phyloP scores from a whole-genome alignment of 2,797 vertebrate species.

The Hypotaenidia okinawae region DNA sequence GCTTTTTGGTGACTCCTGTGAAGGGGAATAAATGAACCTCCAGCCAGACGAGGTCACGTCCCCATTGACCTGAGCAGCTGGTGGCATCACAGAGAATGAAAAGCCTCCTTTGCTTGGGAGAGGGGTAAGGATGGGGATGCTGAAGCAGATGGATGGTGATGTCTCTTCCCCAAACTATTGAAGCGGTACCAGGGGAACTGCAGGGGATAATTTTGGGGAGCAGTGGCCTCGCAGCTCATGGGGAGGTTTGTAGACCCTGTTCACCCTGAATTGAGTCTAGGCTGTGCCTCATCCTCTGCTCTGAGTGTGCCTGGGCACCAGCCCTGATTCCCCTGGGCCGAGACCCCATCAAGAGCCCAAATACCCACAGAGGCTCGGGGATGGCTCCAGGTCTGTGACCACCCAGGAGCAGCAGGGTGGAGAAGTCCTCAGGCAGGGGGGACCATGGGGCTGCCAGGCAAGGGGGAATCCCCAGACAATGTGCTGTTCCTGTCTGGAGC shows the following conservation, averaged over 20 bases:
- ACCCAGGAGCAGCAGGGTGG: fast-evolving
- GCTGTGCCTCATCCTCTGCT: fast-evolving
- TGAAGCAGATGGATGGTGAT: fast-evolving
- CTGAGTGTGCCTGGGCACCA: neutral
- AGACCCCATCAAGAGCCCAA: neutral
- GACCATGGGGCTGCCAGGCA: fast-evolving
- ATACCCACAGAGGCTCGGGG: neutral
- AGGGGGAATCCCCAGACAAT: neutral
- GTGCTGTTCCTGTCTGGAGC: fast-evolving
- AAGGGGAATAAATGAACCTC: neutral
- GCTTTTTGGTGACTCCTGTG: neutral
- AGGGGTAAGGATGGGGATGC: neutral
- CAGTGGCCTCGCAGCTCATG: neutral
- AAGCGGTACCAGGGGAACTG: neutral
- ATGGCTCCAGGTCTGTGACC: neutral
- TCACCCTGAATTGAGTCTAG: neutral
- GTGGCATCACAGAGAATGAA: fast-evolving
- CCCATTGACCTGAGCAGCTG: fast-evolving
- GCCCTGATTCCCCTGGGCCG: fast-evolving
- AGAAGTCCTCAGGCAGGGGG: fast-evolving
- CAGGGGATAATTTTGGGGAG: neutral
- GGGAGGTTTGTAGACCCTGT: neutral
- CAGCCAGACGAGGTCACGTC: fast-evolving
- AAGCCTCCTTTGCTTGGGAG: neutral
- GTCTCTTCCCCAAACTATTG: neutral